These are phyloP conservation scores for Oreonectes daqikongensis DNA, from an alignment of 2,797 vertebrate genomes.

Conservation along the genomic window DNA sequence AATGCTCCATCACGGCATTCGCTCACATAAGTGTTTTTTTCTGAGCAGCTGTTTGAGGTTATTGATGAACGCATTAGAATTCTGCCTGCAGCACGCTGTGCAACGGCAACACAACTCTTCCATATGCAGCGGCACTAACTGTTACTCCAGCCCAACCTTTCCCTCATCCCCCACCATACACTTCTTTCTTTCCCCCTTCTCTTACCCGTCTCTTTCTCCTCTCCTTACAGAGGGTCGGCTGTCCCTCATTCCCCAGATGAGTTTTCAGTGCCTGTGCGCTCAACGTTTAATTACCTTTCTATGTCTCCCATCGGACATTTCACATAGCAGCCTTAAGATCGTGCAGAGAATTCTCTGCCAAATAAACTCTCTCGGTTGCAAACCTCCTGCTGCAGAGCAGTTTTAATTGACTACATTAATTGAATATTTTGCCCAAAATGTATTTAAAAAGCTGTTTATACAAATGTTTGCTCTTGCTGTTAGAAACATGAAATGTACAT, in stretches of 20 bases:
- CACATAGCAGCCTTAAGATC: background rate
- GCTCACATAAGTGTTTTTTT: constrained; percentile 83
- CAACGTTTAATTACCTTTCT: constrained; percentile 21
- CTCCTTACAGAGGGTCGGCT: constrained; percentile 54
- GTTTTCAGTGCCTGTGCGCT: background rate
- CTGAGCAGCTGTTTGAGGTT: constrained; percentile 90
- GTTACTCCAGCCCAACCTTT: constrained; percentile 56
- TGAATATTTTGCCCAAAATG: background rate
- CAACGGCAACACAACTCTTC: constrained; percentile 74
- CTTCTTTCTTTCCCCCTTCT: too few species aligned
- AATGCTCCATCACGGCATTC: constrained; percentile 70
- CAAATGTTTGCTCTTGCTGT: background rate
- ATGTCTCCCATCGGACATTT: constrained; percentile 27
- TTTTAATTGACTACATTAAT: constrained; percentile 6
- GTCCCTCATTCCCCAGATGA: constrained; percentile 31
- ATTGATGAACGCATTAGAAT: constrained; percentile 92
- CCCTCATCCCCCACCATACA: background rate
- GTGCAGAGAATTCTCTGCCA: background rate
- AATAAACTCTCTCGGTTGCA: constrained; percentile 13
- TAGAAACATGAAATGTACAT: too few species aligned
- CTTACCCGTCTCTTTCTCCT: too few species aligned
- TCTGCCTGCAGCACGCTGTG: constrained; percentile 78
- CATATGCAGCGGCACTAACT: constrained; percentile 71
- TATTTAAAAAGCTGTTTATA: background rate
- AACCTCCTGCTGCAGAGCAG: background rate